Evolutionary conservation across 2,797 vertebrate genomes (phyloP).

Genomic region (Clamator glandarius): DNA sequence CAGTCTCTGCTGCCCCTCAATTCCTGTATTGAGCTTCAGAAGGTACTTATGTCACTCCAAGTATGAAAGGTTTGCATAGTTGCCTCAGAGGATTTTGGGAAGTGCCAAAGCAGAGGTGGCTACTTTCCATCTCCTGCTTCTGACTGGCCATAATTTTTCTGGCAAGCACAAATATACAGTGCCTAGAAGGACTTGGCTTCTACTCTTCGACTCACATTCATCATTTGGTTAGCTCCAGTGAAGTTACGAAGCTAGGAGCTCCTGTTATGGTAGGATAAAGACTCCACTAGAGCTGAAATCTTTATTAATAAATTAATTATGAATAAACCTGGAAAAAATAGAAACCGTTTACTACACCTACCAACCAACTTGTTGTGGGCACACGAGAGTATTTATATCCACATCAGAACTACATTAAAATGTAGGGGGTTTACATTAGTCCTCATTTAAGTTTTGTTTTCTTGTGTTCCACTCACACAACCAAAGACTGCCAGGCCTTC

Average conservation of each 20-base stretch:
- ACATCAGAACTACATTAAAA: background rate
- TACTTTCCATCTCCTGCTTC: slow-evolving; percentile 39
- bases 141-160: slow-evolving; percentile 3
- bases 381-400: background rate
- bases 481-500: background rate
- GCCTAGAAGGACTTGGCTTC: slow-evolving; percentile 61
- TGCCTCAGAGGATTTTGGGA: slow-evolving; percentile 17
- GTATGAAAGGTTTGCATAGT: background rate
- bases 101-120: slow-evolving; percentile 20
- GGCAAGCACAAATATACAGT: slow-evolving; percentile 4
- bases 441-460: background rate
- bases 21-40: background rate
- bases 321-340: slow-evolving; percentile 8
- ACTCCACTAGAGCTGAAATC: slow-evolving; percentile 23
- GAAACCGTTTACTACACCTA: background rate
- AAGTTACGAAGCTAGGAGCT: slow-evolving; percentile 25
- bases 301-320: slow-evolving; percentile 61
- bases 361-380: background rate
- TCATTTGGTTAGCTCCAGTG: slow-evolving; percentile 6
- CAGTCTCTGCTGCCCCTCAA: slow-evolving; percentile 6
- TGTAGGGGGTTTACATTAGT: accelerated
- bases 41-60: background rate
- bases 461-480: background rate
- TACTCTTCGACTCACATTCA: slow-evolving; percentile 37
- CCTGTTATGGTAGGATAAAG: slow-evolving; percentile 42